These are phyloP conservation scores for Synergus itoensis DNA, from an alignment of 2,888 invertebrate genomes.

Conservation along the genomic window DNA sequence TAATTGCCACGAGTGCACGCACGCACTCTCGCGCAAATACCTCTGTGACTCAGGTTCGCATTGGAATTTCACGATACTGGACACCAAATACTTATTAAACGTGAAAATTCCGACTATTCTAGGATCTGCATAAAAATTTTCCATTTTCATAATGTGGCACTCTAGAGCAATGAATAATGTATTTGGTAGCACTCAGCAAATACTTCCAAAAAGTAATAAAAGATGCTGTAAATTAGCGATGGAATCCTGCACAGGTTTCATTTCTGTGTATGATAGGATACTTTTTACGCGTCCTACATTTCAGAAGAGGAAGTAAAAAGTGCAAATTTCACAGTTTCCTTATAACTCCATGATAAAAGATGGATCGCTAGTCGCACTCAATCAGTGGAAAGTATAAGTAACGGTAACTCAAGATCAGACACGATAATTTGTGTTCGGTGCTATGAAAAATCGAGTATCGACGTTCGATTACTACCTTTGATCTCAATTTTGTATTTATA, in stretches of 20 bases:
- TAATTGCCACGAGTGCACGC: slow-evolving; percentile 47
- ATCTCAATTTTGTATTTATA: too few relatives aligned
- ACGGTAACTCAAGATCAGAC: slow-evolving; percentile 67
- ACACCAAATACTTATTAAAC: background rate
- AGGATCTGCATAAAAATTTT: background rate
- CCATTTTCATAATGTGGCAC: background rate
- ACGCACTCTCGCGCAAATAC: slow-evolving; percentile 40
- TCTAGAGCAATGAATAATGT: background rate
- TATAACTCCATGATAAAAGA: too few relatives aligned
- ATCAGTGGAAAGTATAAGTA: slow-evolving; percentile 56
- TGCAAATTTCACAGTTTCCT: too few relatives aligned
- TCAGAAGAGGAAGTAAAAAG: too few relatives aligned
- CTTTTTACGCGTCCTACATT: too few relatives aligned
- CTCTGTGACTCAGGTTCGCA: slow-evolving; percentile 34
- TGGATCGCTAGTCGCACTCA: slow-evolving; percentile 44
- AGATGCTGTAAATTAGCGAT: too few relatives aligned
- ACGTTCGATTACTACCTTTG: too few relatives aligned
- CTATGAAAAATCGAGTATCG: slow-evolving; percentile 50
- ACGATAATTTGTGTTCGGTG: slow-evolving; percentile 58
- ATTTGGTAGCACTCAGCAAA: too few relatives aligned
- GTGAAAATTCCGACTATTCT: too few relatives aligned
- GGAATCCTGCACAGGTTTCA: too few relatives aligned
- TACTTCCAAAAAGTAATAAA: too few relatives aligned
- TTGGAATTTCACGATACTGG: slow-evolving; percentile 62
- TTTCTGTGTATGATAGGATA: too few relatives aligned